These are phyloP conservation scores for Montipora cactus DNA, from an alignment of 64 coral and sea anemone species.

Conservation along the genomic window DNA sequence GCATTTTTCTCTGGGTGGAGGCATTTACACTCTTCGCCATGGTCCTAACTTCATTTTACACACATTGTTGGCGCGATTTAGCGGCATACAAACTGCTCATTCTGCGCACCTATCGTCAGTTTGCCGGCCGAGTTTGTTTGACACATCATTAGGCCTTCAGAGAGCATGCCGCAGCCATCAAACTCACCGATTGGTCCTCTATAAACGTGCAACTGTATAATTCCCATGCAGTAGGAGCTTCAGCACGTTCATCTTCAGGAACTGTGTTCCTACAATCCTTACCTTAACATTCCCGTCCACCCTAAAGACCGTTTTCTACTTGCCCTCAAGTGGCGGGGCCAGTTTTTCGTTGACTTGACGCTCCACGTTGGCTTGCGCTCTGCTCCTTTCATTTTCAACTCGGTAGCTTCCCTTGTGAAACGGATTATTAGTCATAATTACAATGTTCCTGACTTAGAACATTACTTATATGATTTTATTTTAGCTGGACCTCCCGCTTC, in stretches of 20 bases:
- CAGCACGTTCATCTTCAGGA: background rate
- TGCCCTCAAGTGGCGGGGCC: too few relatives aligned
- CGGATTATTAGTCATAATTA: too few relatives aligned
- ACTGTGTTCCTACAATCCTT: background rate
- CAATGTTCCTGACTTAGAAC: too few relatives aligned
- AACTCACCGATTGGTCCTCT: background rate
- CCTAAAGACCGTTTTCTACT: too few relatives aligned
- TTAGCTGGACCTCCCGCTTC: too few relatives aligned
- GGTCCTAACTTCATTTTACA: background rate
- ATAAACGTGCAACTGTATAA: conserved; percentile 31
- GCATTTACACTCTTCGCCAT: background rate
- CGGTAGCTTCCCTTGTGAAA: too few relatives aligned
- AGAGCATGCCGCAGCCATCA: background rate
- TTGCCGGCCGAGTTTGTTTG: background rate
- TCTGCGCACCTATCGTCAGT: conserved; percentile 25
- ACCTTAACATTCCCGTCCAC: too few relatives aligned
- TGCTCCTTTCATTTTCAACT: too few relatives aligned
- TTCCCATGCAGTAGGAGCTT: background rate
- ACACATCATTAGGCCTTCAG: conserved; percentile 1
- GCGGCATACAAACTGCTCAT: conserved; percentile 12
- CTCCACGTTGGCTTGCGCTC: too few relatives aligned
- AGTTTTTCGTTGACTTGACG: too few relatives aligned
- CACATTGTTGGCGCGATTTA: background rate
- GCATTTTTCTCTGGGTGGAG: background rate
- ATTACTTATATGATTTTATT: too few relatives aligned